A percentile compares a stretch with the other conserved stretches of the same genome.
Evolutionary conservation across 1,140 invertebrate genomes (phyloP).

Genomic region (Xylocopa sonorina): DNA sequence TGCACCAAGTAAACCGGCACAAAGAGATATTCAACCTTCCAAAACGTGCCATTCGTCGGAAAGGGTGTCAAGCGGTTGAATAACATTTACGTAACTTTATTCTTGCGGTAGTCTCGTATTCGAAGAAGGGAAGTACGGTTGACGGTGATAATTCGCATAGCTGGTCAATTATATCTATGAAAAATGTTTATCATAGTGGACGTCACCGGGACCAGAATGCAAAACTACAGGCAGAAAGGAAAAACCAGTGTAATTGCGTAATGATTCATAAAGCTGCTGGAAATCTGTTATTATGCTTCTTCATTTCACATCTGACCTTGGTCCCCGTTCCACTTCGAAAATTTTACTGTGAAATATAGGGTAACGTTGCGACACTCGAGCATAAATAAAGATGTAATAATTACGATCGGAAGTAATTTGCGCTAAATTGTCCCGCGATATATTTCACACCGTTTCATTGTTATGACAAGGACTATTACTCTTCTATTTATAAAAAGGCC

Average conservation of each 20-base stretch:
- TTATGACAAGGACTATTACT: constrained; percentile 22
- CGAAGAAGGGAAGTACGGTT: not conserved
- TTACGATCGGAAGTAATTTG: constrained; percentile 63
- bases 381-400: constrained; percentile 43
- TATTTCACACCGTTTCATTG: constrained; percentile 38
- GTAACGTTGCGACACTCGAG: constrained; percentile 10
- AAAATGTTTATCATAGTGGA: not conserved
- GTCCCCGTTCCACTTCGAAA: not conserved
- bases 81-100: not conserved
- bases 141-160: not conserved
- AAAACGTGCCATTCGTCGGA: not conserved
- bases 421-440: constrained; percentile 25
- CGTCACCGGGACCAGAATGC: not conserved
- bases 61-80: not conserved
- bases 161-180: not conserved
- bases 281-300: constrained; percentile 51
- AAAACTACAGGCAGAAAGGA: constrained; percentile 10
- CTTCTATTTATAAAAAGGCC: constrained; percentile 44
- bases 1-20: not conserved
- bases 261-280: constrained; percentile 33
- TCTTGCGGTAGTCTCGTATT: not conserved
- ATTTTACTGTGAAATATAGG: constrained; percentile 25
- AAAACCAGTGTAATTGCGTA: constrained; percentile 24
- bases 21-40: not conserved
- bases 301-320: constrained; percentile 36